Conservation (phyloP, 1,140 invertebrate species). For the Hestina assimilis region DNA sequence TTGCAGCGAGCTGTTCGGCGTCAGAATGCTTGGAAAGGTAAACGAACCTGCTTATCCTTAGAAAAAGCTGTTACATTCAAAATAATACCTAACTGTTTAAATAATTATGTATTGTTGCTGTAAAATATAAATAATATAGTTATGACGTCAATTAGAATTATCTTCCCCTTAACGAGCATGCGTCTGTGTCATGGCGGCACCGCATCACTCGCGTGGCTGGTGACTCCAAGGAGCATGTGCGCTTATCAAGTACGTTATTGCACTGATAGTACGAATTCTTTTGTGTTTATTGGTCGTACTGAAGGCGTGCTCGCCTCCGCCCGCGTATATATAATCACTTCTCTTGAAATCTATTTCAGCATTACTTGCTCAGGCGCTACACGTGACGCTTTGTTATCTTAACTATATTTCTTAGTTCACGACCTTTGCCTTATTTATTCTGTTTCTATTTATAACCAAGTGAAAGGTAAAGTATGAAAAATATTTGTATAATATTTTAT, state of each 20-base stretch:
- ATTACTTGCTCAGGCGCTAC: conserved; percentile 49
- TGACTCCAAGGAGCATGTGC: conserved; percentile 48
- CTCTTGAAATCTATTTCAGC: conserved; percentile 31
- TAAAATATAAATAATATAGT: neutral
- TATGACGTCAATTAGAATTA: conserved; percentile 2
- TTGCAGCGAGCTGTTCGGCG: too few species aligned
- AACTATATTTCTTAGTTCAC: conserved; percentile 12
- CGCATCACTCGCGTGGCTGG: conserved; percentile 52
- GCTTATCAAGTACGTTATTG: conserved; percentile 40
- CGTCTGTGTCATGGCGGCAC: conserved; percentile 44
- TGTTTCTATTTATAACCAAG: conserved; percentile 27
- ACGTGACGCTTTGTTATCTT: conserved; percentile 43
- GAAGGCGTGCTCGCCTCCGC: conserved; percentile 60
- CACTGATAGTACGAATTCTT: conserved; percentile 42
- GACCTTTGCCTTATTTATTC: conserved; percentile 12
- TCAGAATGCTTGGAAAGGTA: too few species aligned
- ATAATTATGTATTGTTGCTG: too few species aligned
- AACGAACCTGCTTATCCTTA: too few species aligned
- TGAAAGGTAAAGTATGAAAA: conserved; percentile 17
- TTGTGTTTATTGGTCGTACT: conserved; percentile 52
- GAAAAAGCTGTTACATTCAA: too few species aligned
- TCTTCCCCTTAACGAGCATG: conserved; percentile 61
- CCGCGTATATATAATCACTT: conserved; percentile 54
- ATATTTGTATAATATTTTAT: neutral
- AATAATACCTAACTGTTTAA: too few species aligned